Conservation (phyloP, 30 jellyfish, hydroid and myxozoan genomes). For the Aurelia aurita region DNA sequence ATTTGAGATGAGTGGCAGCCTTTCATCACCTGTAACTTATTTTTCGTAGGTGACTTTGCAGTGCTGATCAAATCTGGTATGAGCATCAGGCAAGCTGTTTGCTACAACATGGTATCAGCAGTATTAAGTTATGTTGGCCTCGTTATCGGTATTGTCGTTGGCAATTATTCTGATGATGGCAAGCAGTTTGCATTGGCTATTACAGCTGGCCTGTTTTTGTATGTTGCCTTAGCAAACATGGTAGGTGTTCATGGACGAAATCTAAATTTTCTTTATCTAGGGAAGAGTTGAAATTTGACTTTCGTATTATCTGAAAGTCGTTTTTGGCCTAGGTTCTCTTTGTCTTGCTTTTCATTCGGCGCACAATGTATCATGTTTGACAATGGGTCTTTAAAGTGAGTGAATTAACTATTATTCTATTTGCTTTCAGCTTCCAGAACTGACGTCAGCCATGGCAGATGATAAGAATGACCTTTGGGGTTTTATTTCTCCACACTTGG, state of each 20-base stretch:
- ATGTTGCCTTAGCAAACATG: conserved; percentile 90
- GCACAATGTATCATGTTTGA: not conserved
- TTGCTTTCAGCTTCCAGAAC: conserved; percentile 74
- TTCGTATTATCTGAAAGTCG: no score
- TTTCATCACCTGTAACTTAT: no score
- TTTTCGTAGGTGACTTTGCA: conserved; percentile 88
- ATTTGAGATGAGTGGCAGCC: no score
- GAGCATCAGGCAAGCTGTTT: conserved; percentile 87
- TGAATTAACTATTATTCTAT: no score
- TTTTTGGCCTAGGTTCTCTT: no score
- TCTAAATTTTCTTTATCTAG: no score
- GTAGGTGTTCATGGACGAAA: conserved; percentile 34
- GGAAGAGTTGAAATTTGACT: not conserved
- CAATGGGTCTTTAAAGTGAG: no score
- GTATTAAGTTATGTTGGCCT: conserved; percentile 84
- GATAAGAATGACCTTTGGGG: conserved; percentile 59
- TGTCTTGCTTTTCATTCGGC: no score
- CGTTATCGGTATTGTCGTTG: conserved; percentile 88
- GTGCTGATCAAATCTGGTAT: conserved; percentile 92
- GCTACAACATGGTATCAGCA: conserved; percentile 93
- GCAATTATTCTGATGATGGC: conserved; percentile 80
- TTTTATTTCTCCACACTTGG: conserved; percentile 83
- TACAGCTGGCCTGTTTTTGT: conserved; percentile 94
- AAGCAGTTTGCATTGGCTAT: conserved; percentile 86
- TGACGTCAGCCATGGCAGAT: conserved; percentile 71